Percentiles rank a stretch among this genome's conserved stretches.
These are phyloP conservation scores for Austrofundulus limnaeus DNA, from an alignment of 2,113 vertebrate species.

Conservation along the genomic window DNA sequence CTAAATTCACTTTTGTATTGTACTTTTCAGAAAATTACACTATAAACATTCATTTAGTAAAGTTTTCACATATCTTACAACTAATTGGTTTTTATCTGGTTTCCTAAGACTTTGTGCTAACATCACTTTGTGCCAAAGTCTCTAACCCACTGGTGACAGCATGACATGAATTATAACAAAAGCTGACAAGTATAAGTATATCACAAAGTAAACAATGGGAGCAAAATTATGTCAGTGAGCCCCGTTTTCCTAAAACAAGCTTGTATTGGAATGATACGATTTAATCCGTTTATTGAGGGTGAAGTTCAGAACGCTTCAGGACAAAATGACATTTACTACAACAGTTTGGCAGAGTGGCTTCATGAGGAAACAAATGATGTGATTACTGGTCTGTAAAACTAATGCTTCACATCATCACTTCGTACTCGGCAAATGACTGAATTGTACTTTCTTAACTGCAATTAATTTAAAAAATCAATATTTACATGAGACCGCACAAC, in stretches of 20 bases:
- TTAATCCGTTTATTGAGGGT: constrained; percentile 56
- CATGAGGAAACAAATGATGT: too few species aligned
- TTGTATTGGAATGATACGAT: constrained; percentile 71
- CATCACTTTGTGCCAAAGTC: not conserved
- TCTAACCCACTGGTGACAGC: not conserved
- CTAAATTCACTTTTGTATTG: constrained; percentile 50
- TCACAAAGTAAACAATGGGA: constrained; percentile 5
- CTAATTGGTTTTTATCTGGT: not conserved
- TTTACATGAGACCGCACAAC: too few species aligned
- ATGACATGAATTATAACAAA: constrained; percentile 1
- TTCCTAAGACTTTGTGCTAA: not conserved
- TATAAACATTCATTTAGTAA: constrained; percentile 31
- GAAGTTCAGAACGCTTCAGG: constrained; percentile 65
- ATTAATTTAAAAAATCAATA: too few species aligned
- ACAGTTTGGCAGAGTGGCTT: too few species aligned
- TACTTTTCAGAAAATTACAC: constrained; percentile 46
- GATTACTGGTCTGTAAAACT: not conserved
- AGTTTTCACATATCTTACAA: constrained; percentile 16
- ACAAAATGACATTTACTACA: too few species aligned
- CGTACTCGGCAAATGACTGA: not conserved
- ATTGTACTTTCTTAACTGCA: not conserved
- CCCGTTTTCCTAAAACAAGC: constrained; percentile 45
- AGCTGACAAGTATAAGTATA: not conserved
- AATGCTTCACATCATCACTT: not conserved
- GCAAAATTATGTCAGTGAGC: too few species aligned